A percentile compares a stretch with the other conserved stretches of the same genome.
Evolutionary conservation across 1,140 invertebrate species (phyloP).

Genomic region (Procambarus clarkii): DNA sequence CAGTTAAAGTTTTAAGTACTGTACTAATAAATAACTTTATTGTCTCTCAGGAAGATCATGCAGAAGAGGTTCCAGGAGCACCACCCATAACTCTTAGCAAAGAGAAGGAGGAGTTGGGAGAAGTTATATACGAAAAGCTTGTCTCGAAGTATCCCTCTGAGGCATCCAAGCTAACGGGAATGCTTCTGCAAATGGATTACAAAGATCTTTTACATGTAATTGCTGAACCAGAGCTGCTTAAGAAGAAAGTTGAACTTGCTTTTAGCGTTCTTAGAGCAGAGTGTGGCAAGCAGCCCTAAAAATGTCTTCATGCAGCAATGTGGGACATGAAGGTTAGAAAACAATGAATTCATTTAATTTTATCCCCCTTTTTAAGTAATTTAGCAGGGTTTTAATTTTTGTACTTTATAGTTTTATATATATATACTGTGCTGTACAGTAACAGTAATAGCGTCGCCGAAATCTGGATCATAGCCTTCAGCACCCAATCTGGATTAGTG

Average conservation of each 20-base stretch:
- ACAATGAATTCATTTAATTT: too few relatives aligned
- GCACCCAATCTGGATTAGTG: too few relatives aligned
- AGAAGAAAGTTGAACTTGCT: conserved; percentile 41
- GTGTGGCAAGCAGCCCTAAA: background rate
- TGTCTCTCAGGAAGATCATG: background rate
- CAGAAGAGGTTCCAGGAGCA: background rate
- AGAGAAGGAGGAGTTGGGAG: conserved; percentile 50
- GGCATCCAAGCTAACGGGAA: conserved; percentile 47
- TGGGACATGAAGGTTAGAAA: too few relatives aligned
- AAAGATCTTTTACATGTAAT: conserved; percentile 48
- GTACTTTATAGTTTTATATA: too few relatives aligned
- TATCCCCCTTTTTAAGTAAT: too few relatives aligned
- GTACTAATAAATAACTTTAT: background rate
- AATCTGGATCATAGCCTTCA: too few relatives aligned
- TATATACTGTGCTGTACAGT: too few relatives aligned
- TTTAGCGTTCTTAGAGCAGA: conserved; percentile 24
- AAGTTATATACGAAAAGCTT: conserved; percentile 51
- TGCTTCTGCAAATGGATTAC: conserved; percentile 56
- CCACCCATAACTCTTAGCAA: conserved; percentile 18
- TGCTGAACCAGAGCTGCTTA: conserved; percentile 35
- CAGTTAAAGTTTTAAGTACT: too few relatives aligned
- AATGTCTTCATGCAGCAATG: background rate
- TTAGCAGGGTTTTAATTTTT: too few relatives aligned
- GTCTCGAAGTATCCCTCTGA: conserved; percentile 19
- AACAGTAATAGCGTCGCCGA: too few relatives aligned